Conservation (phyloP, 2,888 invertebrate species). For the Napeogenes inachia region DNA sequence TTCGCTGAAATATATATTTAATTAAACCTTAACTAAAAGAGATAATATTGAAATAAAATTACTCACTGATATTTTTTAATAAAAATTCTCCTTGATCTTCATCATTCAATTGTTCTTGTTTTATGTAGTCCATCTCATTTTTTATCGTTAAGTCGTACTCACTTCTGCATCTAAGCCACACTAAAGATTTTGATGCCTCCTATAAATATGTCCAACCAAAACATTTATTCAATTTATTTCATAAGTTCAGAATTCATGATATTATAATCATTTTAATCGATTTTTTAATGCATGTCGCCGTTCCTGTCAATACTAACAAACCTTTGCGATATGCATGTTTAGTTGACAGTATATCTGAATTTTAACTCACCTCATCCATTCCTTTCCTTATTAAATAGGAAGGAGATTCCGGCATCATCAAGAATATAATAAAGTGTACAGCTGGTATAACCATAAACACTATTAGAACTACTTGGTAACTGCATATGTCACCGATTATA, state of each 20-base stretch:
- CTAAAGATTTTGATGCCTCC: conserved; percentile 55
- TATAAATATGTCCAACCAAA: conserved; percentile 27
- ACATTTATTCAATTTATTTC: neutral
- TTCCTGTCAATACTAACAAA: too few species aligned
- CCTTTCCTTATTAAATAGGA: conserved; percentile 66
- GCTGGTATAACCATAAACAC: conserved; percentile 69
- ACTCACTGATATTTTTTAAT: conserved; percentile 58
- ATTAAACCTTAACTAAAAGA: too few species aligned
- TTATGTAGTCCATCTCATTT: conserved; percentile 50
- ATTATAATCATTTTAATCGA: too few species aligned
- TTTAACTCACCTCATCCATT: conserved; percentile 50
- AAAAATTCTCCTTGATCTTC: conserved; percentile 50
- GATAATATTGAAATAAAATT: neutral
- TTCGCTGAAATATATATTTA: too few species aligned
- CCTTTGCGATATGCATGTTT: too few species aligned
- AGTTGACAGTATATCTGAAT: too few species aligned
- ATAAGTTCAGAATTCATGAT: too few species aligned
- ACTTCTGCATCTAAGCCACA: conserved; percentile 62
- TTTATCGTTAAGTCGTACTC: conserved; percentile 45
- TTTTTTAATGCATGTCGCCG: too few species aligned
- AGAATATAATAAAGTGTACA: conserved; percentile 63
- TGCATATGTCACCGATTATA: conserved; percentile 66
- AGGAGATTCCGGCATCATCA: conserved; percentile 80
- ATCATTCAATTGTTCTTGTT: conserved; percentile 55
- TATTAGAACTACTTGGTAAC: conserved; percentile 71